Evolutionary conservation across 2,888 invertebrate species (phyloP).

Genomic region (Keiferia lycopersicella): DNA sequence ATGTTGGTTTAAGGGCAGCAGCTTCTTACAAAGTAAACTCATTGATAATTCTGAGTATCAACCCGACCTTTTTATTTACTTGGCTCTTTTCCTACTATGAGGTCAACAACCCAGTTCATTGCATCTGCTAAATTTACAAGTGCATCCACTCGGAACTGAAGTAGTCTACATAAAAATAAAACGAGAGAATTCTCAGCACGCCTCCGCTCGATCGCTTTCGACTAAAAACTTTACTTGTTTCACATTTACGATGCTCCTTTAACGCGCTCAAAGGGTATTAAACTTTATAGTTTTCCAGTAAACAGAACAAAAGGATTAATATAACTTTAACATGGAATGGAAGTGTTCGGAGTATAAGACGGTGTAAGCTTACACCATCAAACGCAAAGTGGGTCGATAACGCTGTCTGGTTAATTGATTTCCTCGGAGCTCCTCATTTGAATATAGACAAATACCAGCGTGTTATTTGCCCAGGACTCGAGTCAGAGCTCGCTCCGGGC

Average conservation of each 20-base stretch:
- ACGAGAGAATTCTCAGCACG: conserved; percentile 7
- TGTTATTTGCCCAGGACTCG: conserved; percentile 16
- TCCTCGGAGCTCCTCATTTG: conserved; percentile 29
- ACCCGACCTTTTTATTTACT: background rate
- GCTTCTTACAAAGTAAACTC: background rate
- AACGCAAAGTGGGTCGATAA: conserved; percentile 33
- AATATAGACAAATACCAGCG: conserved; percentile 24
- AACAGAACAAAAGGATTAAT: conserved; percentile 24
- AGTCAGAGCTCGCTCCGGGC: conserved; percentile 4
- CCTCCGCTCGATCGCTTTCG: background rate
- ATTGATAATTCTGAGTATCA: conserved; percentile 1
- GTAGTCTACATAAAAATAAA: background rate
- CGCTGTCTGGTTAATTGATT: conserved; percentile 40
- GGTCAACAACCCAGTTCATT: background rate
- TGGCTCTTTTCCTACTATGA: background rate
- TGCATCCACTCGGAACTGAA: conserved; percentile 1
- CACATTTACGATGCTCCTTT: conserved; percentile 18
- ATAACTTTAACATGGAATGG: background rate
- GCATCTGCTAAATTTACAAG: conserved; percentile 8
- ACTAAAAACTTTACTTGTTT: conserved; percentile 23
- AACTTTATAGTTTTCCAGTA: conserved; percentile 25
- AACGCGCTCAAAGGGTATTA: conserved; percentile 14
- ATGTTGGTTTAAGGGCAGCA: no score
- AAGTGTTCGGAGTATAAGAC: background rate
- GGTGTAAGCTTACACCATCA: conserved; percentile 14